Evolutionary conservation across 2,888 invertebrate genomes (phyloP).

Genomic region (Clitarchus hookeri): DNA sequence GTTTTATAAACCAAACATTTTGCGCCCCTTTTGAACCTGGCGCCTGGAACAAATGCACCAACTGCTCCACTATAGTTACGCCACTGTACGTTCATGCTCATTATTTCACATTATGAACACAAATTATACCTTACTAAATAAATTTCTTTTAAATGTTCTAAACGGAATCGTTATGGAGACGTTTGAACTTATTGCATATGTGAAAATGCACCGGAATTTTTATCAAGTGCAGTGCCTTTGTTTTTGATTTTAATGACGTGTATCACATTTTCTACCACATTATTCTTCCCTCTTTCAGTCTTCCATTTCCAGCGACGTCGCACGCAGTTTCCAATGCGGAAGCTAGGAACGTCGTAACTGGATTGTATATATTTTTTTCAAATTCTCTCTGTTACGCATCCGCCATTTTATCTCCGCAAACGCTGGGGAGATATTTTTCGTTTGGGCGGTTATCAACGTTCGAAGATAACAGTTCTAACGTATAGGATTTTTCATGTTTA

Average conservation of each 20-base stretch:
- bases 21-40: too few species aligned
- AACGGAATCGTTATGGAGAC: too few species aligned
- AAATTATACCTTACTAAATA: too few species aligned
- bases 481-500: neutral
- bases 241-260: neutral
- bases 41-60: too few species aligned
- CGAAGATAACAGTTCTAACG: neutral
- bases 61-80: too few species aligned
- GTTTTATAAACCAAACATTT: too few species aligned
- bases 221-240: too few species aligned
- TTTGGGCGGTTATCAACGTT: neutral
- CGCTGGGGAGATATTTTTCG: neutral
- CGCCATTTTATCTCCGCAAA: neutral
- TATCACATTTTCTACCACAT: constrained; percentile 1
- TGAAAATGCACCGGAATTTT: too few species aligned
- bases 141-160: too few species aligned
- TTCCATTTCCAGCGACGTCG: neutral
- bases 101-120: too few species aligned
- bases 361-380: neutral
- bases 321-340: neutral
- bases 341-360: neutral
- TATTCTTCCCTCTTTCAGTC: neutral
- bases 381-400: neutral
- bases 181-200: too few species aligned
- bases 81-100: too few species aligned